Evolutionary conservation across 1,140 invertebrate species (phyloP).

Genomic region (Portunus trituberculatus): DNA sequence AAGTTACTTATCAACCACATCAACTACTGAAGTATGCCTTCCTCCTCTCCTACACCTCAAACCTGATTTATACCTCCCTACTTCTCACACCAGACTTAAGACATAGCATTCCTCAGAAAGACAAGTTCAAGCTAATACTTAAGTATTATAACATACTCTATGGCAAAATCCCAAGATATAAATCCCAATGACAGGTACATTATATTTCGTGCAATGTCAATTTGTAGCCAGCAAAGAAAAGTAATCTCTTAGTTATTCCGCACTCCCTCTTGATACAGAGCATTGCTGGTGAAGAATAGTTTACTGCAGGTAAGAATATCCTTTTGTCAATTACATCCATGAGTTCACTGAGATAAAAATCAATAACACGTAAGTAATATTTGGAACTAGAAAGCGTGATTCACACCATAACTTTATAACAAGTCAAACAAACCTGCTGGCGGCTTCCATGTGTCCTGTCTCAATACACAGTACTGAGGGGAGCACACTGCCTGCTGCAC

Average conservation of each 20-base stretch:
- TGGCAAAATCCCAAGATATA: background rate
- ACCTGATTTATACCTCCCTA: background rate
- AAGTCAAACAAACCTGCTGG: background rate
- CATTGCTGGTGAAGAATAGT: background rate
- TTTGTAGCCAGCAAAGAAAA: background rate
- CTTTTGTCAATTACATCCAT: background rate
- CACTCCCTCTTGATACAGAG: background rate
- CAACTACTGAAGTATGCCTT: background rate
- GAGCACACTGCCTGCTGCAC: background rate
- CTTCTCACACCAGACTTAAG: too few relatives aligned
- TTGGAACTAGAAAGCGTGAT: background rate
- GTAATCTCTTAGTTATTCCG: background rate
- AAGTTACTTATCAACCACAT: conserved; percentile 15
- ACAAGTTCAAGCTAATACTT: background rate
- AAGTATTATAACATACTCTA: background rate
- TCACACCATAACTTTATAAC: background rate
- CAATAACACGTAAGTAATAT: background rate
- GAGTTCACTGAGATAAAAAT: background rate
- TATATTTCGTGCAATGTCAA: background rate
- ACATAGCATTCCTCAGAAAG: background rate
- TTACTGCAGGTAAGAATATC: background rate
- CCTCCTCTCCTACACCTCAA: background rate
- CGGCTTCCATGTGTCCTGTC: background rate
- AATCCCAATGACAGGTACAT: background rate
- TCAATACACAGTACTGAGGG: background rate